A percentile compares a stretch with the other conserved stretches of the same genome.
Conservation (phyloP, 2,888 invertebrate species). For the Cetonia aurata region DNA sequence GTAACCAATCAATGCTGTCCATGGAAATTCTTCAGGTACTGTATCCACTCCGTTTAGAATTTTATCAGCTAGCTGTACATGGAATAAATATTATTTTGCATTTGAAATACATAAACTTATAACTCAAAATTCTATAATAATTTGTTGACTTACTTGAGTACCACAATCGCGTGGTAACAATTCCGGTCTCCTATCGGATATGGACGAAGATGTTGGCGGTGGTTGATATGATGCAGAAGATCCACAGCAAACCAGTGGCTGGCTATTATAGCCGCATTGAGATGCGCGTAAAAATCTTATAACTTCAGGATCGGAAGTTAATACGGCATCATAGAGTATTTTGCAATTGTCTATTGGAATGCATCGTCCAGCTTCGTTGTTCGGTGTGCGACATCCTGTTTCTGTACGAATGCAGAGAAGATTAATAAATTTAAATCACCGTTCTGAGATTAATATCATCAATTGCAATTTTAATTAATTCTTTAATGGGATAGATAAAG, state of each 20-base stretch:
- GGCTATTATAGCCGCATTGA: constrained; percentile 69
- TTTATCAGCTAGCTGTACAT: constrained; percentile 43
- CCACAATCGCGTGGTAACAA: constrained; percentile 46
- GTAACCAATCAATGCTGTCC: constrained; percentile 67
- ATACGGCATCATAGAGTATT: constrained; percentile 61
- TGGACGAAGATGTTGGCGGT: background rate
- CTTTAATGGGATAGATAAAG: no score
- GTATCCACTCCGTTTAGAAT: constrained; percentile 64
- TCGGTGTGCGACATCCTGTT: constrained; percentile 51
- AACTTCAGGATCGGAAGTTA: constrained; percentile 57
- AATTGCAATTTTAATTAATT: background rate
- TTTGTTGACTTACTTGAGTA: constrained; percentile 41
- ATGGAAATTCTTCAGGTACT: constrained; percentile 67
- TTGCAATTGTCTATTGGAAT: constrained; percentile 69
- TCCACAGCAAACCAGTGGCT: constrained; percentile 71
- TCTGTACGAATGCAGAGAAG: constrained; percentile 11
- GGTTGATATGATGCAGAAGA: constrained; percentile 5
- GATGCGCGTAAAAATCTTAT: constrained; percentile 67
- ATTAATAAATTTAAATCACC: background rate
- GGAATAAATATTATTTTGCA: constrained; percentile 16
- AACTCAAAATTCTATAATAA: no score
- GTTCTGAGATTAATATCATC: background rate
- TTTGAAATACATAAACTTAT: background rate
- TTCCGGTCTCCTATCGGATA: constrained; percentile 10
- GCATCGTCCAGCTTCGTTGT: constrained; percentile 64